These are phyloP conservation scores for Drosophila siamana DNA, from an alignment of 2,888 invertebrate genomes.

Conservation along the genomic window DNA sequence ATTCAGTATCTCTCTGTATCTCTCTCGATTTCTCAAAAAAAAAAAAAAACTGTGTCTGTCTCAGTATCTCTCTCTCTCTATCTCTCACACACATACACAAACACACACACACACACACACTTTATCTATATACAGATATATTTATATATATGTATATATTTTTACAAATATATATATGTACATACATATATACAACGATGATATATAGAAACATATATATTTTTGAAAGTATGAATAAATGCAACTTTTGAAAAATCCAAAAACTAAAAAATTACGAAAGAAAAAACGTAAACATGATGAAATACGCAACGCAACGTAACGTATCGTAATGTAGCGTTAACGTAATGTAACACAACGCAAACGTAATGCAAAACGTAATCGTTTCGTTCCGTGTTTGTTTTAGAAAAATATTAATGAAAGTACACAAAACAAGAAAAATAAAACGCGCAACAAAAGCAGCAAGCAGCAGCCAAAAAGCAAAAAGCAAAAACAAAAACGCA, in stretches of 20 bases:
- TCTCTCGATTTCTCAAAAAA: constrained; percentile 9
- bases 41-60: constrained; percentile 54
- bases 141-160: constrained; percentile 55
- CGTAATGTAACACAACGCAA: constrained; percentile 17
- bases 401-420: constrained; percentile 4
- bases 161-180: constrained; percentile 58
- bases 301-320: constrained; percentile 17
- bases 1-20: constrained; percentile 34
- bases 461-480: constrained; percentile 51
- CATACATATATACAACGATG: constrained; percentile 46
- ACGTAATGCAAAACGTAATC: constrained; percentile 35
- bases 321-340: constrained; percentile 27
- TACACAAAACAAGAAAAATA: constrained; percentile 5
- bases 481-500: not conserved
- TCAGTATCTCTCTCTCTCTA: constrained; percentile 38
- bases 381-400: constrained; percentile 47
- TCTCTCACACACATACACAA: not conserved
- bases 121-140: constrained; percentile 31
- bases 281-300: constrained; percentile 30
- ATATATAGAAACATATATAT: constrained; percentile 64
- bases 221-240: constrained; percentile 72
- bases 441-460: constrained; percentile 14
- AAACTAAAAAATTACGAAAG: not conserved
- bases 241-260: constrained; percentile 71
- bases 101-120: not conserved